These are phyloP conservation scores for Pogonocherus hispidulus DNA, from an alignment of 2,888 invertebrate species.

Conservation along the genomic window DNA sequence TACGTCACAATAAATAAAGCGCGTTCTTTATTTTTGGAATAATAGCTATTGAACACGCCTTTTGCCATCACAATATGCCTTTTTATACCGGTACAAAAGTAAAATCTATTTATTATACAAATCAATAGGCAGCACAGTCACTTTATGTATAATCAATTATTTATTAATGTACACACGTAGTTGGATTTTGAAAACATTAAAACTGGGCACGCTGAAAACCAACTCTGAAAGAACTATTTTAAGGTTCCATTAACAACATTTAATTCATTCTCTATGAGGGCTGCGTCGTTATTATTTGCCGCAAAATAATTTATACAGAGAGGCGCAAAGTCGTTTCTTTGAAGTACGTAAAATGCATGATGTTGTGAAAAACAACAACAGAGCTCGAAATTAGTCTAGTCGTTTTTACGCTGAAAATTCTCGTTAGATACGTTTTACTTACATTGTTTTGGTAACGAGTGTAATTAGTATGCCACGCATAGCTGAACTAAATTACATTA, in stretches of 20 bases:
- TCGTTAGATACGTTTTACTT: constrained; percentile 2
- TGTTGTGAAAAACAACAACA: constrained; percentile 1
- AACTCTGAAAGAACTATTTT: background rate
- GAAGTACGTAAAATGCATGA: background rate
- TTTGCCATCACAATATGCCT: background rate
- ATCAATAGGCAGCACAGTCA: background rate
- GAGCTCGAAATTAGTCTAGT: constrained; percentile 2
- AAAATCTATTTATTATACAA: background rate
- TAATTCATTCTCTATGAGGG: background rate
- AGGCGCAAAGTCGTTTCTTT: background rate
- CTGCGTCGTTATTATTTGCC: background rate
- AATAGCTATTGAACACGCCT: too few relatives aligned
- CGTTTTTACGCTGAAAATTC: background rate
- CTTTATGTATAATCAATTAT: background rate
- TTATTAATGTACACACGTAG: background rate
- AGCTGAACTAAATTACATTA: background rate
- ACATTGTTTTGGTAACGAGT: background rate
- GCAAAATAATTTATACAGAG: background rate
- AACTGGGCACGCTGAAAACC: background rate
- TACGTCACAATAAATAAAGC: background rate
- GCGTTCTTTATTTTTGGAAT: background rate
- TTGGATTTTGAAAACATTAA: background rate
- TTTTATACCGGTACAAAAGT: background rate
- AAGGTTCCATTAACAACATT: background rate
- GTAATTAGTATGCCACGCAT: background rate